Conservation (phyloP, 2,888 invertebrate species). For the Volucella inanis region DNA sequence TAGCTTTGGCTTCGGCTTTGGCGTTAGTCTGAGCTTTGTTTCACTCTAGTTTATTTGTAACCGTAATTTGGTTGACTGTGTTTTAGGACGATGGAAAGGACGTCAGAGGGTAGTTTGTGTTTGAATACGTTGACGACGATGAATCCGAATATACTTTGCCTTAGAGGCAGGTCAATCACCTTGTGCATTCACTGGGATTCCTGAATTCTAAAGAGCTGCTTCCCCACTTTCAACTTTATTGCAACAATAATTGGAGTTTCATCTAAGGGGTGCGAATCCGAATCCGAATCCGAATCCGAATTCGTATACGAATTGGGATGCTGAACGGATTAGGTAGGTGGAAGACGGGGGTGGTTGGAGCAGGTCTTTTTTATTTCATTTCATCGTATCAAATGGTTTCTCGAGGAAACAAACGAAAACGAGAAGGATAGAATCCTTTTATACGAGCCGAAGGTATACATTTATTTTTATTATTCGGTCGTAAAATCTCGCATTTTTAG, state of each 20-base stretch:
- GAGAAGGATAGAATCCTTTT: slow-evolving; percentile 43
- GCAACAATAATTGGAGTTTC: slow-evolving; percentile 69
- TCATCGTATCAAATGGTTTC: slow-evolving; percentile 50
- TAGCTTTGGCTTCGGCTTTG: slow-evolving; percentile 13
- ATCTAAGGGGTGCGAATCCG: slow-evolving; percentile 42
- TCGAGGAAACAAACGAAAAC: slow-evolving; percentile 20
- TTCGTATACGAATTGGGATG: slow-evolving; percentile 1
- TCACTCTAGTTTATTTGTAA: slow-evolving; percentile 61
- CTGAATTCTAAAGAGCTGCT: slow-evolving; percentile 1
- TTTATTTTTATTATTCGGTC: slow-evolving; percentile 63
- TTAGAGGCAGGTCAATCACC: slow-evolving; percentile 65
- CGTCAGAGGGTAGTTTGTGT: neutral
- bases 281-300: slow-evolving; percentile 22
- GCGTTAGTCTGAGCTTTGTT: slow-evolving; percentile 55
- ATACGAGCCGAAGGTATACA: slow-evolving; percentile 43
- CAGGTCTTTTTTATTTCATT: slow-evolving; percentile 59
- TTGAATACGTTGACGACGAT: too few relatives aligned
- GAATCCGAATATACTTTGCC: slow-evolving; percentile 16
- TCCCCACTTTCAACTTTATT: slow-evolving; percentile 38
- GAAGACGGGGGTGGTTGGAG: neutral
- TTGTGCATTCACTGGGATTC: slow-evolving; percentile 23
- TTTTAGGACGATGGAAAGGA: slow-evolving; percentile 9
- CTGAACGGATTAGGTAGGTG: slow-evolving; percentile 3
- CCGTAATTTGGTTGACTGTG: slow-evolving; percentile 45
- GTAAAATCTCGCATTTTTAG: slow-evolving; percentile 67